Conservation (phyloP, 2,888 invertebrate genomes). For the Pristionchus japonicus region DNA sequence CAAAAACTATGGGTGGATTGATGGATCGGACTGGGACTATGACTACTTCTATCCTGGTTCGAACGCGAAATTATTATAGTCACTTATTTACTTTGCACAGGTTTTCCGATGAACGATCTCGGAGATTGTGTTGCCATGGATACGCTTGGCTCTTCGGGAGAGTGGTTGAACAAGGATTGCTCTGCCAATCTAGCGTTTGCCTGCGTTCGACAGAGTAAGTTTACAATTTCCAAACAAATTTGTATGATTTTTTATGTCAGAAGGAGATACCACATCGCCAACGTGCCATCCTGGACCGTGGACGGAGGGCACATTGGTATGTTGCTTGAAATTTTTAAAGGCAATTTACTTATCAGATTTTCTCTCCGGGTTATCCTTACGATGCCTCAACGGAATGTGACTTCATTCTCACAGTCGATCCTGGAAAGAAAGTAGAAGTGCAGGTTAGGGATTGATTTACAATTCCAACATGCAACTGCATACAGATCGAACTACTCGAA, state of each 20-base stretch:
- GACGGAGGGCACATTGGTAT: not conserved
- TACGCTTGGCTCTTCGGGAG: not conserved
- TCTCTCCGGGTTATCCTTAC: not conserved
- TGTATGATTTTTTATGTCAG: no score
- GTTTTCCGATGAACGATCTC: not conserved
- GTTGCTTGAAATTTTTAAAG: no score
- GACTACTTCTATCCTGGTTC: not conserved
- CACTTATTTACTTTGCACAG: no score
- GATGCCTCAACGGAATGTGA: not conserved
- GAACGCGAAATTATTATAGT: no score
- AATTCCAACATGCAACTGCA: no score
- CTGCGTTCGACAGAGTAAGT: not conserved
- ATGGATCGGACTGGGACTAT: not conserved
- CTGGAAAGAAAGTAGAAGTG: not conserved
- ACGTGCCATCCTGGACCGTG: not conserved
- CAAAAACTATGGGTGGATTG: not conserved
- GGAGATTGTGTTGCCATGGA: not conserved
- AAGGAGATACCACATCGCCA: no score
- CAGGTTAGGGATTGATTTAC: not conserved
- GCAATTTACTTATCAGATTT: no score
- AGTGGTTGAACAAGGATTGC: not conserved
- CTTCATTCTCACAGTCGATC: not conserved
- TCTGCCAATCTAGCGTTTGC: not conserved
- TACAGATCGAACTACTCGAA: not conserved
- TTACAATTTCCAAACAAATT: no score